Evolutionary conservation across 2,888 invertebrate species (phyloP).

Genomic region (Trichogramma dendrolimi): DNA sequence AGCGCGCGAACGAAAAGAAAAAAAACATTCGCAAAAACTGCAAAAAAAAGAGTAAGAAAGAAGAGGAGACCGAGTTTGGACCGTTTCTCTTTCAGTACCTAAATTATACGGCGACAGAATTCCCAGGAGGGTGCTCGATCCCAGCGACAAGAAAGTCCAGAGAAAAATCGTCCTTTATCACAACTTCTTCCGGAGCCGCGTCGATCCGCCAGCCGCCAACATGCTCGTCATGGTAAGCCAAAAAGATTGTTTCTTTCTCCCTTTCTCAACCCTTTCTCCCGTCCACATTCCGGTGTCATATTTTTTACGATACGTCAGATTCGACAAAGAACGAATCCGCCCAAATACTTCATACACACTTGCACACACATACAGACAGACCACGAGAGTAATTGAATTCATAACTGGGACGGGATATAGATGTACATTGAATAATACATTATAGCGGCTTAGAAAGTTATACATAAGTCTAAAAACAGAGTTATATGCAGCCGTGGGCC

Average conservation of each 20-base stretch:
- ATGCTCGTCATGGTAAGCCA: conserved; percentile 72
- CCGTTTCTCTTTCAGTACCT: conserved; percentile 52
- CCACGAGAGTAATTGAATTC: no score
- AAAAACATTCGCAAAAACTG: conserved; percentile 17
- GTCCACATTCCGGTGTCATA: neutral
- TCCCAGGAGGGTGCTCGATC: conserved; percentile 57
- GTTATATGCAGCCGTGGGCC: no score
- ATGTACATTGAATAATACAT: no score
- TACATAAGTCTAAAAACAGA: no score
- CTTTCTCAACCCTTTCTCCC: neutral
- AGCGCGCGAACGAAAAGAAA: conserved; percentile 10
- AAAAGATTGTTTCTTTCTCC: neutral
- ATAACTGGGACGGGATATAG: no score
- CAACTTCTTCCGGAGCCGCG: conserved; percentile 72
- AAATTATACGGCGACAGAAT: conserved; percentile 59
- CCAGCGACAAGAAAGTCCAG: conserved; percentile 60
- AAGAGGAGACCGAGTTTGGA: neutral
- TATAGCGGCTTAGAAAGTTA: no score
- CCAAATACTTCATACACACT: neutral
- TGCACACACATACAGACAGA: no score
- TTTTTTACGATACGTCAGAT: neutral
- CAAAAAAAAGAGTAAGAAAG: neutral
- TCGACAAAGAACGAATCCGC: neutral
- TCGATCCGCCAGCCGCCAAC: conserved; percentile 71
- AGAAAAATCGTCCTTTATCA: conserved; percentile 72